Evolutionary conservation across 1,140 invertebrate genomes (phyloP).

Genomic region (Sweltsa coloradensis): DNA sequence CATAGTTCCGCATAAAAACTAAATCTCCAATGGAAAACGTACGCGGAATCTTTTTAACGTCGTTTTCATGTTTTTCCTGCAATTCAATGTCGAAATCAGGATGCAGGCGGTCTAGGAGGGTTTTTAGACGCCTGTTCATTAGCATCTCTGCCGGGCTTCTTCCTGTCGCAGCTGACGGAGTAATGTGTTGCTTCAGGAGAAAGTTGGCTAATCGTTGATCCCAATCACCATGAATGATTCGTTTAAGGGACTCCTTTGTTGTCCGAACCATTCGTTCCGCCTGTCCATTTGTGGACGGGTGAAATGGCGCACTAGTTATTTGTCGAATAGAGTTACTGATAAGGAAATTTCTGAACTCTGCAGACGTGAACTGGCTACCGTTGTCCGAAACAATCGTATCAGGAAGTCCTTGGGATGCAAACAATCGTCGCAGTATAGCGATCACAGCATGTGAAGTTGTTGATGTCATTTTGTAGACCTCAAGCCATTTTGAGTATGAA

Average conservation of each 20-base stretch:
- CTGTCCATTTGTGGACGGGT: constrained; percentile 24
- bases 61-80: no score
- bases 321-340: constrained; percentile 20
- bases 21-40: no score
- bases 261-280: constrained; percentile 21
- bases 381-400: neutral
- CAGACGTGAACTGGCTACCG: neutral
- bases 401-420: neutral
- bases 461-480: constrained; percentile 20
- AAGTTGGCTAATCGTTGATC: no score
- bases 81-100: no score
- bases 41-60: no score
- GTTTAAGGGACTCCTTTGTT: constrained; percentile 14
- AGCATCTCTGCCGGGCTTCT: no score
- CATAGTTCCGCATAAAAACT: no score
- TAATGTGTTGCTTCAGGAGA: no score
- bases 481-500: constrained; percentile 29
- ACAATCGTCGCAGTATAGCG: neutral
- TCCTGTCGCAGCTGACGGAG: no score
- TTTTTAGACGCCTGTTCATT: no score
- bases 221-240: no score
- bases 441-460: neutral
- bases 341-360: neutral
- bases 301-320: constrained; percentile 21
- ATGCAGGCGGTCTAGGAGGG: no score